These are phyloP conservation scores for Strigops habroptila DNA, from an alignment of 2,113 vertebrate genomes.

Conservation along the genomic window DNA sequence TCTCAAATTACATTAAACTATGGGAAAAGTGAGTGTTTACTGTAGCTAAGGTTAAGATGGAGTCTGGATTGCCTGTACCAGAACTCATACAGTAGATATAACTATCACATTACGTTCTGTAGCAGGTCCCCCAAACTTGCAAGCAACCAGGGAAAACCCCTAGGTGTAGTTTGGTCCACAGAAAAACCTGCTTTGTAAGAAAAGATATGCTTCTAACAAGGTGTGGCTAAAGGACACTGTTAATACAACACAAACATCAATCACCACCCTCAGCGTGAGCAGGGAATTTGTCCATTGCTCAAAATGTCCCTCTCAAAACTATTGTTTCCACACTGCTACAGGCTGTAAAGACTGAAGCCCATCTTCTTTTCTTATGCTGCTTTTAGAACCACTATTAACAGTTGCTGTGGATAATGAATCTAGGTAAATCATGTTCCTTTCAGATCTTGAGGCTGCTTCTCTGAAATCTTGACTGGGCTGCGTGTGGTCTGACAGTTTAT, in stretches of 20 bases:
- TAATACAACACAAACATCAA: background rate
- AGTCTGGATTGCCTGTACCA: background rate
- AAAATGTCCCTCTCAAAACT: background rate
- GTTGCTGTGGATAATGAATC: background rate
- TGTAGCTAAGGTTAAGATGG: background rate
- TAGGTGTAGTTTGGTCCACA: background rate
- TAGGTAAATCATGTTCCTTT: background rate
- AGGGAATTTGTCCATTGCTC: background rate
- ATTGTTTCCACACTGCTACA: background rate
- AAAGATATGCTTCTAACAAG: rapidly evolving
- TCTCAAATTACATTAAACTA: background rate
- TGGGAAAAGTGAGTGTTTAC: background rate
- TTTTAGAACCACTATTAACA: background rate
- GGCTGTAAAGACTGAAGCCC: background rate
- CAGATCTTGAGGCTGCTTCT: background rate
- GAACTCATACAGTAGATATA: background rate
- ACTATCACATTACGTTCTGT: background rate
- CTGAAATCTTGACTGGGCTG: background rate
- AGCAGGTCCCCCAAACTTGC: background rate
- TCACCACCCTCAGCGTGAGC: background rate
- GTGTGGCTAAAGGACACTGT: background rate
- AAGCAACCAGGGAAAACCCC: background rate
- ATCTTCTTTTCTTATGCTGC: background rate
- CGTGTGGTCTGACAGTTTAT: background rate
- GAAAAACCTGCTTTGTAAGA: background rate